Base-by-base conservation (phyloP, 2,113 vertebrate genomes). In the Hippocampus mohnikei region DNA sequence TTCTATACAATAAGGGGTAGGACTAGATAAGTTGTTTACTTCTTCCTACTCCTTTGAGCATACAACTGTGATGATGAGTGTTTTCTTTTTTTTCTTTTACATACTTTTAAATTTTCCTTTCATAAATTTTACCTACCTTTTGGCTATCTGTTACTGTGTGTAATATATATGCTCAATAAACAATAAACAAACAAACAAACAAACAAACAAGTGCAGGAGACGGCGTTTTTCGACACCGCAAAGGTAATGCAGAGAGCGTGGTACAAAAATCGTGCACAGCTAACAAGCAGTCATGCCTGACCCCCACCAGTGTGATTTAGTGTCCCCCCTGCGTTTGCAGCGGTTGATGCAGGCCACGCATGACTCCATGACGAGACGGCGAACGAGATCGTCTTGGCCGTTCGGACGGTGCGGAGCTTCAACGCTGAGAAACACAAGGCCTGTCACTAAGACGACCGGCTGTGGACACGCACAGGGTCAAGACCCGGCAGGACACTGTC, bases 371-470 rank as follows among this genome's bases (percentile, higher is more conserved):
- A 88, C 3, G 91, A 94, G 7, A 73, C 91, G 5, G 96, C 91
- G 0, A 90, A 85, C 0, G 95, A 96, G 78, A 89, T 89, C 0
- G 78, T 96, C 0, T 92, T 91, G 0, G 86, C 89, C 5, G 85
- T 96, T 0, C 91, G 85, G 23, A 94, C 92, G 0, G 92, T 96
- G 20, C 87, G 90, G 0, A 93, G 93, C 66, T 96, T 95, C 23
- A 93, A 90, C 0, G 84, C 91, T 0, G 92, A 93, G 80, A 85
- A 86, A 7, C 82, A 90, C 0, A 95, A 98, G 59, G 76, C 81
- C 1, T 0, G n/a, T 9, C 91, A 91, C 52, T 96, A 96, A 29
- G 44, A 86, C 10, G 18, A 73, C 16, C 71, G 88, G 0, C 70
- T 97, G 80, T 71, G 3, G 37, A 73, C 16, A 94, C 83, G 2